Conservation (phyloP, 2,797 vertebrate species). For the Hyperoplus lanceolatus region DNA sequence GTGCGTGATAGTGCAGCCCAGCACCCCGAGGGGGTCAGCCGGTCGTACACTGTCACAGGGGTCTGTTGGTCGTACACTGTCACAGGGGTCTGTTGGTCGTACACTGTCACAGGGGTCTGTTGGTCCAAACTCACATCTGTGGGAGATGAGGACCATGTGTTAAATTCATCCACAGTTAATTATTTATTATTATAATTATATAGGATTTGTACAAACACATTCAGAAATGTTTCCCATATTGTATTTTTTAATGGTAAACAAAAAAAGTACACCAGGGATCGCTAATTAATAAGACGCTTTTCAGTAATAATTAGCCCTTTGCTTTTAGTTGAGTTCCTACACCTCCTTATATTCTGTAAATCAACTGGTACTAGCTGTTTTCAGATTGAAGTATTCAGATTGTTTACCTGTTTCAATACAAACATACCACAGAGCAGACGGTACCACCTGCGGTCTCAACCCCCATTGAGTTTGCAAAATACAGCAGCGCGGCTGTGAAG, state of each 20-base stretch:
- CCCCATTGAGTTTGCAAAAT: neutral
- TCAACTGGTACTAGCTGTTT: neutral
- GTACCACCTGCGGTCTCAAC: neutral
- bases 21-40: slow-evolving; percentile 69
- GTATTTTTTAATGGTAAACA: neutral
- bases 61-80: slow-evolving; percentile 38
- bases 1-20: slow-evolving; percentile 81
- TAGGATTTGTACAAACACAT: neutral
- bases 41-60: slow-evolving; percentile 50
- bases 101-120: slow-evolving; percentile 48
- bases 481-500: neutral
- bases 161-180: slow-evolving; percentile 40
- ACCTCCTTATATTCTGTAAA: neutral
- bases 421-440: neutral
- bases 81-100: slow-evolving; percentile 47
- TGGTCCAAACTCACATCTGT: slow-evolving; percentile 42
- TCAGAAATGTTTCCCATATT: neutral
- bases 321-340: neutral
- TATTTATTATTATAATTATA: neutral
- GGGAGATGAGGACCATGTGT: slow-evolving; percentile 34
- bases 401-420: neutral
- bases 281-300: neutral
- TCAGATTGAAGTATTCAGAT: neutral
- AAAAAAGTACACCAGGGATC: neutral
- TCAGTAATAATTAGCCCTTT: neutral